Conservation (phyloP, 2,113 vertebrate genomes). For the Prietella phreatophila region DNA sequence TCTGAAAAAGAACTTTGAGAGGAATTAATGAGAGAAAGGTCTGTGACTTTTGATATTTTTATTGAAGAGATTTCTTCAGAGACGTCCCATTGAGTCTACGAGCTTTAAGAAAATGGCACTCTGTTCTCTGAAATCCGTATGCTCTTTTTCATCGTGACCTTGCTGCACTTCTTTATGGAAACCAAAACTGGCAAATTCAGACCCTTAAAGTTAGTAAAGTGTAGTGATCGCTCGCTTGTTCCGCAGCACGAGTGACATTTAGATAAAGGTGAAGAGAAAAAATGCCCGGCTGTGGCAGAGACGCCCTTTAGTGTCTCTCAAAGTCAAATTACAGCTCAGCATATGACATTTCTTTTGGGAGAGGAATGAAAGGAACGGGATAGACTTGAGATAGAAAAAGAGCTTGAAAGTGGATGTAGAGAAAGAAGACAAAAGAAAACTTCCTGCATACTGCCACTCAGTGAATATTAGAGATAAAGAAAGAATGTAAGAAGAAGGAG, state of each 20-base stretch:
- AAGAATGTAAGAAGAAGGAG: background rate
- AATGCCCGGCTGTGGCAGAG: constrained; percentile 59
- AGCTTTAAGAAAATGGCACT: background rate
- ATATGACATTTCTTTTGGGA: constrained; percentile 69
- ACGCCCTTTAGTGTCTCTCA: constrained; percentile 60
- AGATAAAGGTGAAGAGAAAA: constrained; percentile 69
- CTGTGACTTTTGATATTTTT: constrained; percentile 21
- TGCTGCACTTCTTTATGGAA: constrained; percentile 11
- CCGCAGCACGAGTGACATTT: constrained; percentile 72
- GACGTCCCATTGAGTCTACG: background rate
- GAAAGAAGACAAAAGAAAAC: background rate
- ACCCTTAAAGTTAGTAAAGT: constrained; percentile 35
- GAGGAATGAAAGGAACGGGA: background rate
- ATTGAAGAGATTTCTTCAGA: background rate
- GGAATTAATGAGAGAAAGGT: background rate
- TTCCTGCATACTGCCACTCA: background rate
- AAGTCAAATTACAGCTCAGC: constrained; percentile 69
- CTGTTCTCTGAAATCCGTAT: background rate
- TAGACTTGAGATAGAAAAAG: background rate
- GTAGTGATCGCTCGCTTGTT: constrained; percentile 36
- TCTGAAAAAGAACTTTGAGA: background rate
- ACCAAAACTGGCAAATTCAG: constrained; percentile 21
- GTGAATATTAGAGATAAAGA: background rate
- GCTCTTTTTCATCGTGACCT: constrained; percentile 16
- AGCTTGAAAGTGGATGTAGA: background rate